These are phyloP conservation scores for Horisme vitalbata DNA, from an alignment of 2,888 invertebrate genomes.

Conservation along the genomic window DNA sequence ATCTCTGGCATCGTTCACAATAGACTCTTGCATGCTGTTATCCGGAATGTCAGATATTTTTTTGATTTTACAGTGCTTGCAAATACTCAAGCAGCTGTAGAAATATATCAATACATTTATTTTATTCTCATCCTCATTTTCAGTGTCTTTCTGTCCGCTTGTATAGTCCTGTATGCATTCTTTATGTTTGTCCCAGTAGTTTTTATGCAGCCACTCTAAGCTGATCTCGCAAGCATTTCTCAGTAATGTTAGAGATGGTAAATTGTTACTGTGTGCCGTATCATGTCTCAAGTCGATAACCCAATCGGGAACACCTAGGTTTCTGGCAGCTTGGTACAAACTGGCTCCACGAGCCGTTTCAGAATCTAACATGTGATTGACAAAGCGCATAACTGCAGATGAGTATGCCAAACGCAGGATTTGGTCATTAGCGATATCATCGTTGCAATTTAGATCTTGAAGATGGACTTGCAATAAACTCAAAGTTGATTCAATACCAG, in stretches of 20 bases:
- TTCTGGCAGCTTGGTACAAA: slow-evolving; percentile 82
- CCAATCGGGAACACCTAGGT: slow-evolving; percentile 90
- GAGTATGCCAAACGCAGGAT: slow-evolving; percentile 84
- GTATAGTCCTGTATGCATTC: slow-evolving; percentile 71
- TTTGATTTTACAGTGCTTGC: slow-evolving; percentile 62
- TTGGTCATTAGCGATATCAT: slow-evolving; percentile 57
- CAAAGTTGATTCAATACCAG: slow-evolving; percentile 84
- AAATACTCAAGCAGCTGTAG: slow-evolving; percentile 66
- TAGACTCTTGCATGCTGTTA: slow-evolving; percentile 55
- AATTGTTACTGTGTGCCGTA: slow-evolving; percentile 87
- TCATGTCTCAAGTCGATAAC: slow-evolving; percentile 90
- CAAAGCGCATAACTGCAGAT: slow-evolving; percentile 85
- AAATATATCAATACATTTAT: slow-evolving; percentile 60
- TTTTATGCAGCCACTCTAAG: slow-evolving; percentile 86
- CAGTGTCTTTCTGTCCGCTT: slow-evolving; percentile 45
- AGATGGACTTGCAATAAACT: slow-evolving; percentile 79
- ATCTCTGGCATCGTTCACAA: slow-evolving; percentile 62
- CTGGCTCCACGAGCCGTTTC: slow-evolving; percentile 78
- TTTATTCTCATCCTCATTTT: slow-evolving; percentile 50
- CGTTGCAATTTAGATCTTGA: slow-evolving; percentile 51
- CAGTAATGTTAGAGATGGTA: slow-evolving; percentile 85
- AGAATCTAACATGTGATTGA: slow-evolving; percentile 84
- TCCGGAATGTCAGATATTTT: slow-evolving; percentile 64
- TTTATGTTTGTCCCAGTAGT: slow-evolving; percentile 86
- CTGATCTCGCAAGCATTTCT: slow-evolving; percentile 84